These are phyloP conservation scores for Ips typographus DNA, from an alignment of 1,140 invertebrate genomes.

Conservation along the genomic window DNA sequence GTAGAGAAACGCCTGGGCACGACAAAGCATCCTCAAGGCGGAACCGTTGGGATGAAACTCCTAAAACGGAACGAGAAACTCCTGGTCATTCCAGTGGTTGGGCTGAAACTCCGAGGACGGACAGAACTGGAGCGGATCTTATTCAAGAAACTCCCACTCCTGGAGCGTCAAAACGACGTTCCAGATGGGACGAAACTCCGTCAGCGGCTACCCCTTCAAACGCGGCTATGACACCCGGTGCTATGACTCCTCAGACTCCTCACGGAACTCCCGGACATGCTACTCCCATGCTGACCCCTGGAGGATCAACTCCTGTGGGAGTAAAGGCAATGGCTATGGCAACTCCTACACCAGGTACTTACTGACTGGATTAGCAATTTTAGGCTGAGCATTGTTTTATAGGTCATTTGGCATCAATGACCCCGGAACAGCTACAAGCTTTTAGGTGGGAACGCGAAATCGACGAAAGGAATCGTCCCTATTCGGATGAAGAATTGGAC, in stretches of 20 bases:
- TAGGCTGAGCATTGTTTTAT: neutral
- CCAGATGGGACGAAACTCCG: constrained; percentile 98
- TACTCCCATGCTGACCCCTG: constrained; percentile 71
- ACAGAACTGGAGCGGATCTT: constrained; percentile 76
- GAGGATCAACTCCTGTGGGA: constrained; percentile 89
- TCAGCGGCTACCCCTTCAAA: constrained; percentile 67
- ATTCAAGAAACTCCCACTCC: constrained; percentile 92
- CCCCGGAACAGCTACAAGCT: constrained; percentile 97
- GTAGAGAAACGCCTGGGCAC: constrained; percentile 82
- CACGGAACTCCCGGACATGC: constrained; percentile 65
- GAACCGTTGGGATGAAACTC: constrained; percentile 99
- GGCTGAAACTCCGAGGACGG: constrained; percentile 96
- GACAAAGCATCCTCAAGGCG: constrained; percentile 79
- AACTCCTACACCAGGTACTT: constrained; percentile 83
- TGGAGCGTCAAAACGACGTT: constrained; percentile 71
- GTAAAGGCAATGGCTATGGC: constrained; percentile 97
- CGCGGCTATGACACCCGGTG: constrained; percentile 66
- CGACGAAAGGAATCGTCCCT: constrained; percentile 93
- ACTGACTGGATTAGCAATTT: constrained; percentile 1
- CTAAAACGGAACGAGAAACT: constrained; percentile 95
- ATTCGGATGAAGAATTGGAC: constrained; percentile 97
- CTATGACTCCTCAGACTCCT: constrained; percentile 73
- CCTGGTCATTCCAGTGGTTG: constrained; percentile 93
- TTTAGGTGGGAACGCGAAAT: constrained; percentile 99
- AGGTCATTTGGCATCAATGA: constrained; percentile 93